Conservation (phyloP, 2,888 invertebrate genomes). For the Clistopyga incitator region DNA sequence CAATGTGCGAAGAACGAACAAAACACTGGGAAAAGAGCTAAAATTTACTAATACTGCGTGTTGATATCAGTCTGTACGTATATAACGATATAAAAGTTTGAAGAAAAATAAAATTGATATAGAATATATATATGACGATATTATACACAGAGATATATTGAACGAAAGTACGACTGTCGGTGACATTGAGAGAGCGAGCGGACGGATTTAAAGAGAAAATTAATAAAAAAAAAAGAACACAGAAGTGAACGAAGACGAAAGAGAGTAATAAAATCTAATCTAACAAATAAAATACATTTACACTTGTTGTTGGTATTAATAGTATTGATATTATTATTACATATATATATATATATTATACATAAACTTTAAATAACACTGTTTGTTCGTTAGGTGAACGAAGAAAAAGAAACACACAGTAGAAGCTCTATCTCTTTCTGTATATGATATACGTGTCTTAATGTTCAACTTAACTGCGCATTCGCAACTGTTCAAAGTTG, state of each 20-base stretch:
- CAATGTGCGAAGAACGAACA: too few species aligned
- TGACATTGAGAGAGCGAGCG: conserved; percentile 63
- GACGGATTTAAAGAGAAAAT: conserved; percentile 51
- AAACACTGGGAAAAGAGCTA: too few species aligned
- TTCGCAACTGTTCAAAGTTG: conserved; percentile 50
- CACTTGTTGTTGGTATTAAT: conserved; percentile 82
- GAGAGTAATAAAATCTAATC: conserved; percentile 71
- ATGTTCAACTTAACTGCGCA: conserved; percentile 77
- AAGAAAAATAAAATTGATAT: conserved; percentile 51
- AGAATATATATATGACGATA: conserved; percentile 56
- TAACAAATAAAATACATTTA: conserved; percentile 74
- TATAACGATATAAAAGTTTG: conserved; percentile 68
- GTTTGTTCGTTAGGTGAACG: conserved; percentile 81
- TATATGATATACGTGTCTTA: conserved; percentile 78
- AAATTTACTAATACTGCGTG: conserved; percentile 61
- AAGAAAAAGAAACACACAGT: conserved; percentile 69
- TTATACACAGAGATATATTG: conserved; percentile 76
- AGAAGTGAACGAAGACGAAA: conserved; percentile 61
- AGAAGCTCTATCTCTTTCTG: conserved; percentile 77
- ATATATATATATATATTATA: conserved; percentile 75
- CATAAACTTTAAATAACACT: conserved; percentile 81
- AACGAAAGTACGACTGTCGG: conserved; percentile 72
- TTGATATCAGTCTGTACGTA: conserved; percentile 81
- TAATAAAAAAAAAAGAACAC: conserved; percentile 61
- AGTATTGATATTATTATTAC: conserved; percentile 77